Evolutionary conservation across 2,797 vertebrate species (phyloP).

Genomic region (Melanogrammus aeglefinus): DNA sequence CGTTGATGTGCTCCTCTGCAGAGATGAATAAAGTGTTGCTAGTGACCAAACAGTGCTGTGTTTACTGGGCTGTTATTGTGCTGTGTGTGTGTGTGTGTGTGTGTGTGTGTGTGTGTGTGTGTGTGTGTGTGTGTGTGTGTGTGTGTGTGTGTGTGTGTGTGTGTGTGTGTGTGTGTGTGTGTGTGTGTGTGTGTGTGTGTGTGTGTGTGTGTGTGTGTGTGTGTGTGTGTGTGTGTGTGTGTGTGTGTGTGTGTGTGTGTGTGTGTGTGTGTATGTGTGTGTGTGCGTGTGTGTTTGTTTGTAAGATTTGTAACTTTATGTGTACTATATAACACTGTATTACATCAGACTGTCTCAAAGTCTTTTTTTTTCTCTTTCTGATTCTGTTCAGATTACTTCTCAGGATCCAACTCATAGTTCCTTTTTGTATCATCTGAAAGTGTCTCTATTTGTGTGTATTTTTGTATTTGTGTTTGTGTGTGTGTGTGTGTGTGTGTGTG

Average conservation of each 20-base stretch:
- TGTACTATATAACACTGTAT: not conserved
- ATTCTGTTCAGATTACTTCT: not conserved
- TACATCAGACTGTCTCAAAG: not conserved
- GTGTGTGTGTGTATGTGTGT: conserved; percentile 12
- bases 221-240: not conserved
- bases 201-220: conserved; percentile 11
- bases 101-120: conserved; percentile 11
- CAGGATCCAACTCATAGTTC: not conserved
- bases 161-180: conserved; percentile 13
- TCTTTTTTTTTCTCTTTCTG: not conserved
- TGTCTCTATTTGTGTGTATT: conserved; percentile 7
- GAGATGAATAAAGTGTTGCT: conserved; percentile 45
- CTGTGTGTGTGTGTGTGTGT: not conserved
- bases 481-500: conserved; percentile 22
- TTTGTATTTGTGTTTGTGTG: conserved; percentile 25
- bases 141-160: conserved; percentile 11
- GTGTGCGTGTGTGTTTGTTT: conserved; percentile 6
- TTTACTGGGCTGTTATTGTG: conserved; percentile 26
- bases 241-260: conserved; percentile 11
- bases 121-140: not conserved
- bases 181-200: not conserved
- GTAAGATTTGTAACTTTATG: not conserved
- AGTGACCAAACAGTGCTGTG: conserved; percentile 23
- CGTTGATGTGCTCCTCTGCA: not conserved
- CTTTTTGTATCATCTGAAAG: not conserved